phyloP scores from a whole-genome alignment of 2,888 invertebrate genomes.

The Lasioglossum leucozonium region DNA sequence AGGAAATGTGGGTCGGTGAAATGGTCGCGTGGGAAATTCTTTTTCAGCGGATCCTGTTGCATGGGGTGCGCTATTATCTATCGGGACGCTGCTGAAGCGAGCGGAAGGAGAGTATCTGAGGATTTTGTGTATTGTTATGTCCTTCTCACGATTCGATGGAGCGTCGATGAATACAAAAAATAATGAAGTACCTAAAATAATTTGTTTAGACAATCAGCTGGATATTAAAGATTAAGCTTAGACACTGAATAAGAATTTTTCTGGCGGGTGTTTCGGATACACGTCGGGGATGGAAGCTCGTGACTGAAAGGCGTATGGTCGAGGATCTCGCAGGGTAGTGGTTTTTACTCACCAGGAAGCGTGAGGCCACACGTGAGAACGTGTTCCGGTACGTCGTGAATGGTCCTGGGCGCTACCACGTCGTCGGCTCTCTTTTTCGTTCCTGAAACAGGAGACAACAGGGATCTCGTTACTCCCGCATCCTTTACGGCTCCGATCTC shows the following conservation, averaged over 20 bases:
- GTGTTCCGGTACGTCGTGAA: conserved; percentile 88
- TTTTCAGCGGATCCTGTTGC: neutral
- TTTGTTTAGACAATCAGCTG: too few relatives aligned
- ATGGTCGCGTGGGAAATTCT: conserved; percentile 16
- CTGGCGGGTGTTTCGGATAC: neutral
- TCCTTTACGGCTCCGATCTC: conserved; percentile 59
- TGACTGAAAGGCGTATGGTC: neutral
- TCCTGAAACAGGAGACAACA: conserved; percentile 82
- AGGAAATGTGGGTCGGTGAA: conserved; percentile 17
- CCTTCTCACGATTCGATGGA: too few relatives aligned
- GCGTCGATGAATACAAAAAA: too few relatives aligned
- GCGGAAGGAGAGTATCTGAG: too few relatives aligned
- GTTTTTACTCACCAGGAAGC: conserved; percentile 87
- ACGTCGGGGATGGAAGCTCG: neutral
- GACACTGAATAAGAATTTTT: neutral
- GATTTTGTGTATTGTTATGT: too few relatives aligned
- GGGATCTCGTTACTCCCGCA: conserved; percentile 63
- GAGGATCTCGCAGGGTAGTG: neutral
- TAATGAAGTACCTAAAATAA: too few relatives aligned
- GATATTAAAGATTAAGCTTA: too few relatives aligned
- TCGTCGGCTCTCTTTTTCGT: conserved; percentile 85
- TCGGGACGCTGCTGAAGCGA: too few relatives aligned
- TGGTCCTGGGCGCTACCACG: conserved; percentile 87
- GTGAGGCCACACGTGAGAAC: conserved; percentile 89
- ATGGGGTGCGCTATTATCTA: neutral